Evolutionary conservation across 2,797 vertebrate species (phyloP).

Genomic region (Ibycter americanus): DNA sequence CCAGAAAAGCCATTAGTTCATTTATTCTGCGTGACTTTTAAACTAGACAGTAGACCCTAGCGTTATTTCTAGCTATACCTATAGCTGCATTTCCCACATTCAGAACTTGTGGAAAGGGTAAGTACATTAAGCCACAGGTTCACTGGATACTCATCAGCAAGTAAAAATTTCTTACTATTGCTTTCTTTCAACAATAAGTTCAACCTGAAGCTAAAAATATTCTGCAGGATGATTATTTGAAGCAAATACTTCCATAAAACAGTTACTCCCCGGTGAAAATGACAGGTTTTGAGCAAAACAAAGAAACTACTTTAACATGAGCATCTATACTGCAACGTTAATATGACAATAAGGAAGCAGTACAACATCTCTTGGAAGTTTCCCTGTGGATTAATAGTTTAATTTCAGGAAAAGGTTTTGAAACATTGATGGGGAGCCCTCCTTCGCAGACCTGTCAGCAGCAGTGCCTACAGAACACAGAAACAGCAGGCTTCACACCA

Average conservation of each 20-base stretch:
- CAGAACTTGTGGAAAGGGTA: background rate
- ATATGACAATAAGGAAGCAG: background rate
- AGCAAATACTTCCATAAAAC: background rate
- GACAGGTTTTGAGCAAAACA: background rate
- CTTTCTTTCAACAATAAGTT: background rate
- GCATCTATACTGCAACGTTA: background rate
- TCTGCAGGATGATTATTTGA: background rate
- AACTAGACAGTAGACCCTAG: background rate
- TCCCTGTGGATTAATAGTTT: conserved; percentile 16
- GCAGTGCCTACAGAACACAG: background rate
- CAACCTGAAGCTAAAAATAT: background rate
- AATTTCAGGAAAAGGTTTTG: conserved; percentile 12
- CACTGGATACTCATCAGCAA: background rate
- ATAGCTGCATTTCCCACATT: background rate
- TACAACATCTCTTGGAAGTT: background rate
- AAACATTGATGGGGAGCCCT: background rate
- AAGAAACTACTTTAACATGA: background rate
- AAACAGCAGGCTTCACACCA: background rate
- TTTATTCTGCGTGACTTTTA: background rate
- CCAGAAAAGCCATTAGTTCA: background rate
- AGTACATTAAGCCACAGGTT: background rate
- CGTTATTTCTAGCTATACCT: background rate
- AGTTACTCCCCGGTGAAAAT: background rate
- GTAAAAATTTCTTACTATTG: background rate
- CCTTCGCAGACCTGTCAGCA: background rate